Percentiles rank a stretch among this genome's conserved stretches.
phyloP scores from a whole-genome alignment of 1,140 invertebrate genomes.

The Acromyrmex echinatior region DNA sequence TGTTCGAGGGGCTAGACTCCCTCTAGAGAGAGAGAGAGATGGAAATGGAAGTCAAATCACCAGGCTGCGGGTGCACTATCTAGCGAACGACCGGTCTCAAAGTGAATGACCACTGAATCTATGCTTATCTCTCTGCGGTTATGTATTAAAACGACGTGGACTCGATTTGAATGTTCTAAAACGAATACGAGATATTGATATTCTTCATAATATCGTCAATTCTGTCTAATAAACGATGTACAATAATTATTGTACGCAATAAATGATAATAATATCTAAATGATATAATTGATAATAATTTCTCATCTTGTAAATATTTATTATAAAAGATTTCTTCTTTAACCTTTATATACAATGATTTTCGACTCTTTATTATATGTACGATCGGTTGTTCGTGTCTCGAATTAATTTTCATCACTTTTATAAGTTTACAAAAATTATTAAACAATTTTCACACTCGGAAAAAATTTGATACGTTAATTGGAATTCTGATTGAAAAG shows the following conservation, averaged over 20 bases:
- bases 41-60: slow-evolving; percentile 58
- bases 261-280: not conserved
- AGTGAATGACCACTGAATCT: slow-evolving; percentile 50
- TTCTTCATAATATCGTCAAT: not conserved
- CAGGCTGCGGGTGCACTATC: slow-evolving; percentile 27
- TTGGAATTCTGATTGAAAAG: too few relatives aligned
- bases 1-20: slow-evolving; percentile 27
- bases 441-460: too few relatives aligned
- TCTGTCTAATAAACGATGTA: not conserved
- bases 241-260: not conserved
- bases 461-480: too few relatives aligned
- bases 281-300: not conserved
- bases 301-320: not conserved
- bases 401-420: too few relatives aligned
- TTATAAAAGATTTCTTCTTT: not conserved
- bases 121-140: slow-evolving; percentile 12
- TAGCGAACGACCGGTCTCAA: slow-evolving; percentile 35
- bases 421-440: too few relatives aligned
- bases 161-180: slow-evolving; percentile 7
- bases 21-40: slow-evolving; percentile 1
- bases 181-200: not conserved
- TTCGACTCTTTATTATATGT: too few relatives aligned
- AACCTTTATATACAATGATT: not conserved
- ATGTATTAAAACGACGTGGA: not conserved
- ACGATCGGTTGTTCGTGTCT: too few relatives aligned